Conservation (phyloP, 2,888 invertebrate genomes). For the Rosalia funebris region DNA sequence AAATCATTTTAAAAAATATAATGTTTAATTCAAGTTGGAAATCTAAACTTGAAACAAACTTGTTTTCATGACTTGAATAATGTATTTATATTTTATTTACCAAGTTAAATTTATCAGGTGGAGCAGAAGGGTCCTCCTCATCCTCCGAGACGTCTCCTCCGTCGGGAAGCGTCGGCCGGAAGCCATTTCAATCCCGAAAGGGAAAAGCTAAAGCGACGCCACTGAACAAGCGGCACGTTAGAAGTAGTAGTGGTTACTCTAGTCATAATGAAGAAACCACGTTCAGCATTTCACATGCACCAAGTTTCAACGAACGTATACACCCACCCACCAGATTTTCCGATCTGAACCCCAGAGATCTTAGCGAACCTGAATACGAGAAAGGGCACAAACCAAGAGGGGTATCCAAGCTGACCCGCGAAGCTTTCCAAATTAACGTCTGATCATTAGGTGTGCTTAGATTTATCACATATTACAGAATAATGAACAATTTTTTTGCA, state of each 20-base stretch:
- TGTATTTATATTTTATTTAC: no score
- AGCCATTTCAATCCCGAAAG: conserved; percentile 74
- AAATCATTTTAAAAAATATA: no score
- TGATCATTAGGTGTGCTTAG: conserved; percentile 62
- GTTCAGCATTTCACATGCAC: conserved; percentile 84
- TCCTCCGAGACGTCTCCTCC: conserved; percentile 83
- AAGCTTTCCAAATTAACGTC: conserved; percentile 84
- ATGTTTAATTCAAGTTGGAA: no score
- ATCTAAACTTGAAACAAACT: no score
- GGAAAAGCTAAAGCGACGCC: conserved; percentile 71
- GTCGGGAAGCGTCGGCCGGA: conserved; percentile 68
- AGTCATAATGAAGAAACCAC: conserved; percentile 88
- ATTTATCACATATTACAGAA: no score
- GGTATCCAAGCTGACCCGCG: conserved; percentile 66
- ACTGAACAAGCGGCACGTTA: conserved; percentile 75
- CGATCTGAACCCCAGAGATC: conserved; percentile 68
- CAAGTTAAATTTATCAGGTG: conserved; percentile 67
- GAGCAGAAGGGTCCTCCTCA: conserved; percentile 80
- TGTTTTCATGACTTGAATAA: no score
- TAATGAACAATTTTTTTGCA: no score
- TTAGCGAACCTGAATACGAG: conserved; percentile 64
- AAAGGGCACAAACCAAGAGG: conserved; percentile 63
- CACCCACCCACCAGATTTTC: conserved; percentile 89
- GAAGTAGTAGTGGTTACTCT: conserved; percentile 83
- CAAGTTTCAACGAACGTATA: conserved; percentile 84